Evolutionary conservation across 2,888 invertebrate genomes (phyloP), one percentile per base, ranked within the genome.

Genomic region (Tinea pellionella): DNA sequence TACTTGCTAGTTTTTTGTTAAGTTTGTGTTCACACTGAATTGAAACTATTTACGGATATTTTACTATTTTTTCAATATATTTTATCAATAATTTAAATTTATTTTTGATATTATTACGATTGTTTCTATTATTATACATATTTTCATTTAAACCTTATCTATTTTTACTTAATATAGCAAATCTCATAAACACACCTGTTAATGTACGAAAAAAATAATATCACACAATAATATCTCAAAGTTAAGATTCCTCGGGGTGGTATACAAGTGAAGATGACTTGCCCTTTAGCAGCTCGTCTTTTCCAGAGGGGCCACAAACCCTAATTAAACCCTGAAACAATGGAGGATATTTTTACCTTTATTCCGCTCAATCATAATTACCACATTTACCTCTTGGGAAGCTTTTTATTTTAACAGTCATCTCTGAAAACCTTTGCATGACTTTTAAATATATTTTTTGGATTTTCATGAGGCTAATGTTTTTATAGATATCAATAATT

Each of bases 321-420:
- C 73, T 85, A 87, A 87, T 87, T 87, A 86, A 74, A 24, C 74
- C 73, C 75, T 78, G 82, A 83, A 85, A 87, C 86, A 87, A 86
- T 80, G 68, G 72, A 81, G 42, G 19, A 41, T 74, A 85, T 87
- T 87, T 87, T 87, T 86, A 87, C 78, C 82, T 81, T 77, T 82
- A 85, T 80, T 81, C 76, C 78, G 84, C 85, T 87, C 86, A 84
- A 87, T 87, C 86, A 86, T 86, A 87, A 87, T 87, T 85, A 86
- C 76, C 75, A 65, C 68, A 65, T 66, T 65, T 69, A 67, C 75
- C 82, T 83, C 75, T 63, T 64, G 80, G 84, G 84, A 80, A 69
- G 73, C 77, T 74, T 80, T 78, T 53, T 53, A 53, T 53, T 53
- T 53, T 53, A 24, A 53, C 13, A 53, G 53, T 53, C 53, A 53